Conservation (phyloP, 2,888 invertebrate species). For the Volucella inflata region DNA sequence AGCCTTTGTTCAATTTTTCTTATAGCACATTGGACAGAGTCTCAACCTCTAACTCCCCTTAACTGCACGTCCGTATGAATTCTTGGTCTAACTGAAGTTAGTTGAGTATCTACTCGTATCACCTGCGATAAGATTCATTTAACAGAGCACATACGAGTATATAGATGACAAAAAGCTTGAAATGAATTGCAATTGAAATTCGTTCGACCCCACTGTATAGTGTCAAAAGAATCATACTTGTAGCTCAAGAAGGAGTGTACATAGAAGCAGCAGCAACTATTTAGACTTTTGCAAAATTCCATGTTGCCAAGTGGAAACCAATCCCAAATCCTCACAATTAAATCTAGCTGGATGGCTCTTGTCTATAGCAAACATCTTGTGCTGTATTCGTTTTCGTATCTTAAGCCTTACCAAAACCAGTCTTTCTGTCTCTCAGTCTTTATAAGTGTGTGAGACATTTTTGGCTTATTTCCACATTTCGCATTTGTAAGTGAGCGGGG, state of each 20-base stretch:
- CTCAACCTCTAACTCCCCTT: too few relatives aligned
- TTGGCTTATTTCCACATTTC: constrained; percentile 59
- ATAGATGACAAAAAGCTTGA: too few relatives aligned
- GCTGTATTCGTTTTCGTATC: not conserved
- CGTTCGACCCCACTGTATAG: constrained; percentile 21
- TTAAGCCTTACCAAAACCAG: not conserved
- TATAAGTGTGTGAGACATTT: constrained; percentile 32
- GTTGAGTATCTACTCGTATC: too few relatives aligned
- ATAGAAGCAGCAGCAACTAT: constrained; percentile 19
- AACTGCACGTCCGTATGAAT: too few relatives aligned
- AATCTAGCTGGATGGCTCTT: constrained; percentile 33
- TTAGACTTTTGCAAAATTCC: constrained; percentile 8
- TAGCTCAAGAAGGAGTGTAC: not conserved
- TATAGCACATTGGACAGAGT: too few relatives aligned
- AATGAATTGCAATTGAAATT: not conserved
- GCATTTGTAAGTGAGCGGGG: constrained; percentile 19
- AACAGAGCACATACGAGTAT: too few relatives aligned
- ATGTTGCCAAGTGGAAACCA: constrained; percentile 49
- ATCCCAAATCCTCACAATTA: constrained; percentile 52
- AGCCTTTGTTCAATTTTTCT: too few relatives aligned
- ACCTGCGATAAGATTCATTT: too few relatives aligned
- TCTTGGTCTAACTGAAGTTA: too few relatives aligned
- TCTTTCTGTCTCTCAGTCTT: not conserved
- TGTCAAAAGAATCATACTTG: not conserved
- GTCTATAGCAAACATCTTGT: constrained; percentile 11